These are phyloP conservation scores for Ylistrum balloti DNA, from an alignment of 1,140 invertebrate genomes.

Conservation along the genomic window DNA sequence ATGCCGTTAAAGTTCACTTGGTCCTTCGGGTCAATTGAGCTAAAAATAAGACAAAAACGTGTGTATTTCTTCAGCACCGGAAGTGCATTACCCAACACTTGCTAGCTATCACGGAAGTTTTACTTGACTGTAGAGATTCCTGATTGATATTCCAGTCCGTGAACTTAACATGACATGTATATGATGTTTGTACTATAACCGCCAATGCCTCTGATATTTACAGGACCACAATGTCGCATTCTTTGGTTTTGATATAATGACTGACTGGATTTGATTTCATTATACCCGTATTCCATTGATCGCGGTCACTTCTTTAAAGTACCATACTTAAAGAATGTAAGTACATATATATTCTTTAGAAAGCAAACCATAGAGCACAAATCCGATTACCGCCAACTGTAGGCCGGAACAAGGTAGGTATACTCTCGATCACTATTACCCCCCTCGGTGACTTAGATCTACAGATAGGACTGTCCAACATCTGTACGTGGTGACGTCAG, in stretches of 20 bases:
- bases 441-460: background rate
- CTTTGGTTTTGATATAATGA: background rate
- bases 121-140: too few species aligned
- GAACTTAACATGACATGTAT: too few species aligned
- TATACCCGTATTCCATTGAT: background rate
- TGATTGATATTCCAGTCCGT: too few species aligned
- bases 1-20: too few species aligned
- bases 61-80: too few species aligned
- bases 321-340: background rate
- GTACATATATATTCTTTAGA: background rate
- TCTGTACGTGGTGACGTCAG: background rate
- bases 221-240: background rate
- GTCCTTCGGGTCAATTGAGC: too few species aligned
- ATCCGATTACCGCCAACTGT: background rate
- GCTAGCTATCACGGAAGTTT: too few species aligned
- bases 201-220: too few species aligned
- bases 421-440: background rate
- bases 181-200: too few species aligned
- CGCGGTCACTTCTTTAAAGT: background rate
- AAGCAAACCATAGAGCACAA: background rate
- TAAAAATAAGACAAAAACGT: too few species aligned
- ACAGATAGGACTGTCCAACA: background rate
- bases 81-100: too few species aligned
- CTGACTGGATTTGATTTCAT: background rate
- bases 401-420: background rate